Percentiles rank a stretch among this genome's conserved stretches.
Conservation (phyloP, 1,140 invertebrate genomes). For the Trachymyrmex septentrionalis region DNA sequence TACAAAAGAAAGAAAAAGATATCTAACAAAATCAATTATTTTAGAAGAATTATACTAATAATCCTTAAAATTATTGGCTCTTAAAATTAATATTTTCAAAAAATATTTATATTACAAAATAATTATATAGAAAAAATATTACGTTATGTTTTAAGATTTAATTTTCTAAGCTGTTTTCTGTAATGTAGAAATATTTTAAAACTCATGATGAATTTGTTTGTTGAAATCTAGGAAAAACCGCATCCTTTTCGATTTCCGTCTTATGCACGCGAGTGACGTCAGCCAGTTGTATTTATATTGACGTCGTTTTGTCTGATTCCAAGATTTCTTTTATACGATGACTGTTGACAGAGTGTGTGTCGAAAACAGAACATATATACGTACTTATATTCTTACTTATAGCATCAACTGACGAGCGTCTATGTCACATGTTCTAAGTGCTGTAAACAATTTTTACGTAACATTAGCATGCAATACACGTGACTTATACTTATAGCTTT, state of each 20-base stretch:
- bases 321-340: slow-evolving; percentile 2
- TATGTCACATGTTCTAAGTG: slow-evolving; percentile 24
- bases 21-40: neutral
- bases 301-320: neutral
- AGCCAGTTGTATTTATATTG: neutral
- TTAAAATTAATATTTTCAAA: neutral
- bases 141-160: neutral
- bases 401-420: neutral
- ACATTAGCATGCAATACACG: slow-evolving; percentile 22
- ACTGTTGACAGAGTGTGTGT: neutral
- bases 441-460: slow-evolving; percentile 63
- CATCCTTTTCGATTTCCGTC: neutral
- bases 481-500: slow-evolving; percentile 7
- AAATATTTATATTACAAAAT: neutral
- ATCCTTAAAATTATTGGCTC: neutral
- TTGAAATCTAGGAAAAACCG: neutral
- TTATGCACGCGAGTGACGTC: neutral
- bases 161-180: neutral
- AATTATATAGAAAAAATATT: neutral
- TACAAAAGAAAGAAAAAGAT: neutral
- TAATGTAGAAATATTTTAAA: neutral
- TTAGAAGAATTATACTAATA: neutral
- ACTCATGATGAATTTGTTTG: neutral
- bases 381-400: neutral
- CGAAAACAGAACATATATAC: slow-evolving; percentile 5